Conservation (phyloP, 2,888 invertebrate genomes). For the Ophioninae sp. region DNA sequence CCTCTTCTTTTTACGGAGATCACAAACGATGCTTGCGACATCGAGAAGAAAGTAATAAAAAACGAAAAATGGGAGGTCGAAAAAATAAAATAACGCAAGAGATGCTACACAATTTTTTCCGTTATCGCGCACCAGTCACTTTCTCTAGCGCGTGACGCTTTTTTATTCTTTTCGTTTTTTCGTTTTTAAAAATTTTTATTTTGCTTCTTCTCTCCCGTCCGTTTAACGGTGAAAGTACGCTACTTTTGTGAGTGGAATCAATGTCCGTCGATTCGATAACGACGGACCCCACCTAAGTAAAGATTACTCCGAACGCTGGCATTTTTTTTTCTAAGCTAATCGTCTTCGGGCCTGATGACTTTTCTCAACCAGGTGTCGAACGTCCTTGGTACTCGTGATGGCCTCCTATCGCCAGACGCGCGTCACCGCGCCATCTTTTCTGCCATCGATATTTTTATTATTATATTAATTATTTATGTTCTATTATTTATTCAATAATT, state of each 20-base stretch:
- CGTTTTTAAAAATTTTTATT: too few species aligned
- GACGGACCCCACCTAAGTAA: slow-evolving; percentile 3
- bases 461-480: neutral
- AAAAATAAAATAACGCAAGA: slow-evolving; percentile 16
- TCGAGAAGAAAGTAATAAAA: slow-evolving; percentile 4
- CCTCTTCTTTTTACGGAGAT: neutral
- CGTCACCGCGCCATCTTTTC: slow-evolving; percentile 9
- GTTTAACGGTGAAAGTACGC: slow-evolving; percentile 11
- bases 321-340: slow-evolving; percentile 24
- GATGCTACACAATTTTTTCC: slow-evolving; percentile 23
- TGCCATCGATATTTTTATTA: slow-evolving; percentile 3
- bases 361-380: slow-evolving; percentile 39
- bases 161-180: neutral
- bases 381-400: slow-evolving; percentile 37
- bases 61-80: slow-evolving; percentile 3
- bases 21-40: neutral
- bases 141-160: slow-evolving; percentile 45
- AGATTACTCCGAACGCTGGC: slow-evolving; percentile 13
- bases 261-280: slow-evolving; percentile 24
- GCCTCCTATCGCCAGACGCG: slow-evolving; percentile 18
- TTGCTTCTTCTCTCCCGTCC: neutral
- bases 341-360: slow-evolving; percentile 4
- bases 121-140: slow-evolving; percentile 38
- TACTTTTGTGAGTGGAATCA: slow-evolving; percentile 17
- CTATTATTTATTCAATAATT: neutral